A percentile compares a stretch with the other conserved stretches of the same genome.
These are phyloP conservation scores for Heliconius aoede DNA, from an alignment of 2,888 invertebrate species.

Conservation along the genomic window DNA sequence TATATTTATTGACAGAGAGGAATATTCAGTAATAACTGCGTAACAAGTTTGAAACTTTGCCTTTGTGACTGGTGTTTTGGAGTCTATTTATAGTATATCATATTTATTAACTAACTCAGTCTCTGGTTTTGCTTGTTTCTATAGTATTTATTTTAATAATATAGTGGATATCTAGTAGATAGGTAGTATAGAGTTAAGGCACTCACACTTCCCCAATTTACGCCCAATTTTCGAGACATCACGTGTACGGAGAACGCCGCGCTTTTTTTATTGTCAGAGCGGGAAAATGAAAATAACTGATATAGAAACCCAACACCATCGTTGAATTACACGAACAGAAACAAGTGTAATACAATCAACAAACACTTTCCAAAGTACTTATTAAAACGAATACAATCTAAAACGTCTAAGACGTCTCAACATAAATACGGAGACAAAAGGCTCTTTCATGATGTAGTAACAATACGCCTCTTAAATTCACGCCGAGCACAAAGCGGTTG, in stretches of 20 bases:
- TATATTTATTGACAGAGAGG: constrained; percentile 25
- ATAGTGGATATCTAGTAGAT: background rate
- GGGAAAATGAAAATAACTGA: background rate
- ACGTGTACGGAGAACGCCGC: background rate
- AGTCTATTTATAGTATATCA: background rate
- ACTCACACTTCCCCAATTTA: background rate
- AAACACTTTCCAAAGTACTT: background rate
- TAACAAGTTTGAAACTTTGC: constrained; percentile 17
- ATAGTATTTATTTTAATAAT: background rate
- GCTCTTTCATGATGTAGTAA: constrained; percentile 2
- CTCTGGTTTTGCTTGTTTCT: background rate
- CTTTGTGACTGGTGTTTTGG: constrained; percentile 2
- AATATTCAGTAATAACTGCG: constrained; percentile 26
- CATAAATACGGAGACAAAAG: constrained; percentile 12
- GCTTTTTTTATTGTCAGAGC: background rate
- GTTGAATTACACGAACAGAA: background rate
- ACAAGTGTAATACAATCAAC: background rate
- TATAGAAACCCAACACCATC: background rate
- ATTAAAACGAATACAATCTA: constrained; percentile 4
- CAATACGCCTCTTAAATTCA: constrained; percentile 21
- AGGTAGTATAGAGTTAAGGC: background rate
- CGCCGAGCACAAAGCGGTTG: constrained; percentile 12
- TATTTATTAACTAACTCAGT: background rate
- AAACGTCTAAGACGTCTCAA: constrained; percentile 4
- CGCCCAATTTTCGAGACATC: background rate